phyloP scores from a whole-genome alignment of 2,797 vertebrate species.

The Pempheris klunzingeri region DNA sequence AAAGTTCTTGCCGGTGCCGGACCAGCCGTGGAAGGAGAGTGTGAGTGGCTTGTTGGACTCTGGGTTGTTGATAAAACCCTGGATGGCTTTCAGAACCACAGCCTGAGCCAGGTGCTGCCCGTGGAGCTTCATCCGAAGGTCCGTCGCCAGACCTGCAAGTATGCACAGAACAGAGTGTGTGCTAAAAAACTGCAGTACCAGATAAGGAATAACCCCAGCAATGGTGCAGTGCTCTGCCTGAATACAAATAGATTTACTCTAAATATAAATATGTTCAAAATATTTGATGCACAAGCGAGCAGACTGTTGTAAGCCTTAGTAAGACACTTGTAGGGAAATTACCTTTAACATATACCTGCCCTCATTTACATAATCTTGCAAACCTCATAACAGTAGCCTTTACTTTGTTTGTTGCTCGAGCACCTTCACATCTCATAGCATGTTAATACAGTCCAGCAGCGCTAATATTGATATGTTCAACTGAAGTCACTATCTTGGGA shows the following conservation, averaged over 20 bases:
- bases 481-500: neutral
- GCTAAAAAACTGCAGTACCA: neutral
- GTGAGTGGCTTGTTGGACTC: conserved; percentile 89
- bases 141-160: conserved; percentile 88
- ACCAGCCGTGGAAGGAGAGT: conserved; percentile 97
- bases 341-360: neutral
- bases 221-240: too few species aligned
- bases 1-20: conserved; percentile 97
- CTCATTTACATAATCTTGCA: neutral
- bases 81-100: conserved; percentile 86
- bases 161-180: neutral
- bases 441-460: neutral
- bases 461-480: neutral
- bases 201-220: neutral
- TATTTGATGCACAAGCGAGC: neutral
- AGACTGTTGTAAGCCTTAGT: neutral
- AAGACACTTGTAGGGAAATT: neutral
- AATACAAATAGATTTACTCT: neutral
- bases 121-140: conserved; percentile 89
- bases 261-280: neutral
- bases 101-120: conserved; percentile 93
- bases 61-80: conserved; percentile 87
- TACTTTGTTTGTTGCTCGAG: neutral
- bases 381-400: neutral
- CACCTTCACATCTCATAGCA: too few species aligned